Conservation (phyloP, 2,888 invertebrate genomes). For the Idaea aversata region DNA sequence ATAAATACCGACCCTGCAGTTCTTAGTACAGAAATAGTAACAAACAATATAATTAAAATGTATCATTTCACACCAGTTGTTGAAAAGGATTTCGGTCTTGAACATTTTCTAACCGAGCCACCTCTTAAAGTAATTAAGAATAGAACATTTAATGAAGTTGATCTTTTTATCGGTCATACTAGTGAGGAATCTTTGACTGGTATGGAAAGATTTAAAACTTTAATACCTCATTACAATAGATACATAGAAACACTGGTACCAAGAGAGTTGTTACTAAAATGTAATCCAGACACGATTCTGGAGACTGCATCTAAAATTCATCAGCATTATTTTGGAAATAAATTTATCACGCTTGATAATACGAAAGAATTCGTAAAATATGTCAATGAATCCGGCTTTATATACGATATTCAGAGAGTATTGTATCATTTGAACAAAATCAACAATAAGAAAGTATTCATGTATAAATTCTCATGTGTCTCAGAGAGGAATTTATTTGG, state of each 20-base stretch:
- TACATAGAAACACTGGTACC: constrained; percentile 37
- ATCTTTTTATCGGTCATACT: constrained; percentile 84
- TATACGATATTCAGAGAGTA: constrained; percentile 34
- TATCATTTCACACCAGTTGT: constrained; percentile 35
- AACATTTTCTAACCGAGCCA: constrained; percentile 33
- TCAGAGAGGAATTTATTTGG: constrained; percentile 44
- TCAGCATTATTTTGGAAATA: constrained; percentile 34
- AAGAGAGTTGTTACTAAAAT: constrained; percentile 30
- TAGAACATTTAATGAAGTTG: constrained; percentile 67
- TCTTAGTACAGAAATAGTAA: constrained; percentile 20
- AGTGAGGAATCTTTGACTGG: constrained; percentile 79
- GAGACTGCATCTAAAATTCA: constrained; percentile 31
- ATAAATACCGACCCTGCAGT: constrained; percentile 29
- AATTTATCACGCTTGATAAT: constrained; percentile 24
- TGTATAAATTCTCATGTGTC: constrained; percentile 40
- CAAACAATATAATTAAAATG: constrained; percentile 20
- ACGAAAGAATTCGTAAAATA: constrained; percentile 32
- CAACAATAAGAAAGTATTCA: constrained; percentile 29
- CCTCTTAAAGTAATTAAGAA: constrained; percentile 32
- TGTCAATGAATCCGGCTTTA: constrained; percentile 27
- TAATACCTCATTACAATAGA: constrained; percentile 25
- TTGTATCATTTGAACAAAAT: constrained; percentile 23
- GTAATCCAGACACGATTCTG: constrained; percentile 27
- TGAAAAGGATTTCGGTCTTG: constrained; percentile 37
- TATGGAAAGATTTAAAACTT: constrained; percentile 9